Percentiles rank a stretch among this genome's conserved stretches.
Evolutionary conservation across 1,140 invertebrate genomes (phyloP).

Genomic region (Lysiphlebus fabarum): DNA sequence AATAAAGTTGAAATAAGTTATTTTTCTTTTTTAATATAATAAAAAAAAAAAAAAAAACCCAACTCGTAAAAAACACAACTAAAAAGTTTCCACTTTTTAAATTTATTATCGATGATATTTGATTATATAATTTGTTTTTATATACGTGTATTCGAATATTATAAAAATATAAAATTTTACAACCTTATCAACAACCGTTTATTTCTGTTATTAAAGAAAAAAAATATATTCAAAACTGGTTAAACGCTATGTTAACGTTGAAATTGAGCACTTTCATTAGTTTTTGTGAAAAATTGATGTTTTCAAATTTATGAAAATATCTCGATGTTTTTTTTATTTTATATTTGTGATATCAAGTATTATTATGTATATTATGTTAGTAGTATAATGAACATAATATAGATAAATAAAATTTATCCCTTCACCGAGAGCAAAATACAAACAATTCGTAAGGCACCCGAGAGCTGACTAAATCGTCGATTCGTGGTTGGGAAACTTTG

Average conservation of each 20-base stretch:
- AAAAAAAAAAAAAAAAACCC: too few relatives aligned
- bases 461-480: constrained; percentile 37
- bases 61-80: too few relatives aligned
- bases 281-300: constrained; percentile 3
- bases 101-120: too few relatives aligned
- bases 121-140: too few relatives aligned
- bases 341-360: not conserved
- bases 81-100: too few relatives aligned
- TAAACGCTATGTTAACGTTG: not conserved
- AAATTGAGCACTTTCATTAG: constrained; percentile 37
- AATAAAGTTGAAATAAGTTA: not conserved
- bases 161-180: too few relatives aligned
- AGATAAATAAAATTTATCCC: constrained; percentile 2
- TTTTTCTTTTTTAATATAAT: too few relatives aligned
- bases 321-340: constrained; percentile 3
- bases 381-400: constrained; percentile 13
- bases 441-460: constrained; percentile 40
- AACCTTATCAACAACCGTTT: too few relatives aligned
- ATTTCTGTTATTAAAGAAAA: too few relatives aligned
- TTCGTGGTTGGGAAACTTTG: not conserved
- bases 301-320: not conserved
- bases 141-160: too few relatives aligned
- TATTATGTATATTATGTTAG: constrained; percentile 3
- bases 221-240: not conserved
- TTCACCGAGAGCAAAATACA: constrained; percentile 28